Conservation (phyloP, 2,113 vertebrate genomes). For the Donacobius atricapilla region DNA sequence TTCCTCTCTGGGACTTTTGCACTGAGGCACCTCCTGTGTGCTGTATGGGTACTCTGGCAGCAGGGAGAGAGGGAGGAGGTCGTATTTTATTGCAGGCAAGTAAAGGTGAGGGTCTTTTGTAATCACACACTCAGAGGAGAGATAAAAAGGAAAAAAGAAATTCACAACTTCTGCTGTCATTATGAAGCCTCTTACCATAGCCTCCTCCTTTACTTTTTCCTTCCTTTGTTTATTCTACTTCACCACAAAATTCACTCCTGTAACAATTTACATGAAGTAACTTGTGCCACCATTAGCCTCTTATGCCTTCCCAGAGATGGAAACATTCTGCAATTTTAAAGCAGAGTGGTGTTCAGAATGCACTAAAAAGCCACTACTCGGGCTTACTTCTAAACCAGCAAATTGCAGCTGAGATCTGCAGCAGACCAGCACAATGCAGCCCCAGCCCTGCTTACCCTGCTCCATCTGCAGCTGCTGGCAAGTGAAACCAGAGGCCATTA, state of each 20-base stretch:
- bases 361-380: background rate
- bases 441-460: conserved; percentile 35
- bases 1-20: background rate
- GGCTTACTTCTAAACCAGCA: background rate
- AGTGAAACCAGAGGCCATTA: conserved; percentile 57
- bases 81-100: background rate
- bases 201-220: background rate
- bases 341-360: background rate
- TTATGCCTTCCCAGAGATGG: background rate
- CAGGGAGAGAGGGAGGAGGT: background rate
- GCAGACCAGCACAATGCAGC: background rate
- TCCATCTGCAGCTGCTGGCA: conserved; percentile 66
- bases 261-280: background rate
- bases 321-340: background rate
- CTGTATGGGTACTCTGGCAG: background rate
- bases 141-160: background rate
- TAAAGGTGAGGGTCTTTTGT: background rate
- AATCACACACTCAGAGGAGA: background rate
- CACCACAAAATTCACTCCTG: background rate
- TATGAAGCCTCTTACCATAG: background rate
- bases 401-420: conserved; percentile 37
- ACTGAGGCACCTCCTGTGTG: background rate
- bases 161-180: background rate
- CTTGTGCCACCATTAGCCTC: background rate
- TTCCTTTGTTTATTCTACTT: background rate